Evolutionary conservation across 2,888 invertebrate genomes (phyloP).

Genomic region (Lepidochitona cinerea): DNA sequence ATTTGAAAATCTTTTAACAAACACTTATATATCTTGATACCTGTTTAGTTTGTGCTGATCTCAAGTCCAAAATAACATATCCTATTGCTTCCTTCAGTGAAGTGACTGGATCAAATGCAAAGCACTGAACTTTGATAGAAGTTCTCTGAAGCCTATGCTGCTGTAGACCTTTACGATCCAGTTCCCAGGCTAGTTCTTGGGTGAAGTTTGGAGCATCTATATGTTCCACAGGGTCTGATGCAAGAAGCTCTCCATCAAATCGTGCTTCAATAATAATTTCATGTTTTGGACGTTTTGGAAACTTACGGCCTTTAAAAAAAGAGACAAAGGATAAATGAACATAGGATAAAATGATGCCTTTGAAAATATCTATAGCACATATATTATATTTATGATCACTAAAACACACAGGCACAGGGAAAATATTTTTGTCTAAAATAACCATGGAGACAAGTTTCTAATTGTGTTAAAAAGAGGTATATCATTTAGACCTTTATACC

Average conservation of each 20-base stretch:
- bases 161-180: slow-evolving; percentile 70
- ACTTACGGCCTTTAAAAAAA: slow-evolving; percentile 64
- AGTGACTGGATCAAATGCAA: slow-evolving; percentile 63
- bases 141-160: slow-evolving; percentile 71
- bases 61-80: slow-evolving; percentile 71
- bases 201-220: slow-evolving; percentile 68
- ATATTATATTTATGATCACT: too few species aligned
- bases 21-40: too few species aligned
- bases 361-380: too few species aligned
- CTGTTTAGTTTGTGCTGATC: slow-evolving; percentile 67
- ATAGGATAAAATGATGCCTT: too few species aligned
- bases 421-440: too few species aligned
- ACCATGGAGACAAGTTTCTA: too few species aligned
- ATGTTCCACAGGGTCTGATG: slow-evolving; percentile 71
- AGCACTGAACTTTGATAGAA: slow-evolving; percentile 71
- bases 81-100: slow-evolving; percentile 69
- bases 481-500: too few species aligned
- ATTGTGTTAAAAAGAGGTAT: too few species aligned
- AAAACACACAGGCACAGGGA: too few species aligned
- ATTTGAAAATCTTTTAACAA: too few species aligned
- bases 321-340: too few species aligned
- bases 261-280: slow-evolving; percentile 70
- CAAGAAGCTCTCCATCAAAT: slow-evolving; percentile 71
- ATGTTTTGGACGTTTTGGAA: slow-evolving; percentile 67
- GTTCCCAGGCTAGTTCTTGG: slow-evolving; percentile 72